A percentile compares a stretch with the other conserved stretches of the same genome.
Evolutionary conservation across 2,888 invertebrate species (phyloP).

Genomic region (Brenthis ino): DNA sequence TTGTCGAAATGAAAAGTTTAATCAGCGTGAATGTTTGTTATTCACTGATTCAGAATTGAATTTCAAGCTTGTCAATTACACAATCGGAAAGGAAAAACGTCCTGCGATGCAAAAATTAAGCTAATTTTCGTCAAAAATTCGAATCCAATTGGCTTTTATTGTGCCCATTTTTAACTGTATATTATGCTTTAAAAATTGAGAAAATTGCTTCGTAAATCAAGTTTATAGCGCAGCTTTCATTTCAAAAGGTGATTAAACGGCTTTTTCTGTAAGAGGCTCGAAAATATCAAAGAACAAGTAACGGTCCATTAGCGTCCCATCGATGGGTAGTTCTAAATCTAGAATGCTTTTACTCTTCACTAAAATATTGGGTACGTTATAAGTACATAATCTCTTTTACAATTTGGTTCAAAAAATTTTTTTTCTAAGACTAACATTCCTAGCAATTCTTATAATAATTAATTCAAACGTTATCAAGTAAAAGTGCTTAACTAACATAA

Average conservation of each 20-base stretch:
- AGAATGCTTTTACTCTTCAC: background rate
- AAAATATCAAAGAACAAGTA: conserved; percentile 19
- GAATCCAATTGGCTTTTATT: conserved; percentile 14
- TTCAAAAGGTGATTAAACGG: conserved; percentile 19
- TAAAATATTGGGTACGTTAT: too few relatives aligned
- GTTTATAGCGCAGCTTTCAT: conserved; percentile 20
- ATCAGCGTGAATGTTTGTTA: conserved; percentile 39
- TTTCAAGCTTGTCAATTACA: conserved; percentile 38
- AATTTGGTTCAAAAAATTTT: too few relatives aligned
- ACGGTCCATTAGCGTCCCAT: conserved; percentile 19
- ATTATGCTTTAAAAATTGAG: conserved; percentile 21
- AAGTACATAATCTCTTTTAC: too few relatives aligned
- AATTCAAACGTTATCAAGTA: too few relatives aligned
- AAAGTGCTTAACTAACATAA: too few relatives aligned
- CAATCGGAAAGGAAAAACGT: conserved; percentile 33
- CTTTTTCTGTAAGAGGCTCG: conserved; percentile 19
- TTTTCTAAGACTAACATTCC: too few relatives aligned
- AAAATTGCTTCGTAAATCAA: conserved; percentile 24
- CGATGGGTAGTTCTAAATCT: conserved; percentile 12
- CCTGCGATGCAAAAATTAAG: conserved; percentile 25
- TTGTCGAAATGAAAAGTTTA: conserved; percentile 39
- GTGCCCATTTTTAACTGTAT: conserved; percentile 5
- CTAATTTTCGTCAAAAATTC: conserved; percentile 29
- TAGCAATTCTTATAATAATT: too few relatives aligned
- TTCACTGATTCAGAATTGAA: conserved; percentile 35